These are phyloP conservation scores for Ifrita kowaldi DNA, from an alignment of 2,113 vertebrate genomes.

Conservation along the genomic window DNA sequence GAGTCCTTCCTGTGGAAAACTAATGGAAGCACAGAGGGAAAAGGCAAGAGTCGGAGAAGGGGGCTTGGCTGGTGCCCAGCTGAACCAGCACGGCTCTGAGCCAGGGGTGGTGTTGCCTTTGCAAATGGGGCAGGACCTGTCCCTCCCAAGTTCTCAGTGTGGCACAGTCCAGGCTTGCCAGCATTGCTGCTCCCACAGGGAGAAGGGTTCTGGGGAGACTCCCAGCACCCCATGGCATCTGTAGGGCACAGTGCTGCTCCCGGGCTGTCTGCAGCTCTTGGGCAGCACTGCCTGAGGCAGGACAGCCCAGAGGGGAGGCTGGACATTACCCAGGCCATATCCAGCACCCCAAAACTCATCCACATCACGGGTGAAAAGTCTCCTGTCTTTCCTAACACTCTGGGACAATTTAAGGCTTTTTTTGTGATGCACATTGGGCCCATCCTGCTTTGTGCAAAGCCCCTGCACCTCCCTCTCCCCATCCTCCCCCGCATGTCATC, in stretches of 20 bases:
- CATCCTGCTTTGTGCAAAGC: neutral
- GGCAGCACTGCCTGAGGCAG: neutral
- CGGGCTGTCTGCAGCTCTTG: rapidly evolving
- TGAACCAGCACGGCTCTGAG: neutral
- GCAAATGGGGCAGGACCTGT: neutral
- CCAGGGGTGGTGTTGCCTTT: neutral
- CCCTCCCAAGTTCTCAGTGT: rapidly evolving
- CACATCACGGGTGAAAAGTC: rapidly evolving
- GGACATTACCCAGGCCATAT: neutral
- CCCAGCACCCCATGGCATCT: neutral
- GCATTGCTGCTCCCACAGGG: rapidly evolving
- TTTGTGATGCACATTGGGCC: neutral
- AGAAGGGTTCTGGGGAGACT: neutral
- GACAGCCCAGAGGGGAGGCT: neutral
- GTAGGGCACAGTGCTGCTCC: rapidly evolving
- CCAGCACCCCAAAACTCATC: neutral
- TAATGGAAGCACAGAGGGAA: neutral
- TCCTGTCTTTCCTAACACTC: neutral
- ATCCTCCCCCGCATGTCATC: neutral
- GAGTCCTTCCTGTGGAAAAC: neutral
- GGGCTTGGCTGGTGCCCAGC: neutral
- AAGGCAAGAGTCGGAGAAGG: neutral
- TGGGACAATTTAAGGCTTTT: neutral
- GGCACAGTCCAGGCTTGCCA: neutral
- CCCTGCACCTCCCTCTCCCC: neutral